Evolutionary conservation across 2,888 invertebrate species (phyloP), one percentile per base, ranked within the genome.

Genomic region (Creontiades dilutus): DNA sequence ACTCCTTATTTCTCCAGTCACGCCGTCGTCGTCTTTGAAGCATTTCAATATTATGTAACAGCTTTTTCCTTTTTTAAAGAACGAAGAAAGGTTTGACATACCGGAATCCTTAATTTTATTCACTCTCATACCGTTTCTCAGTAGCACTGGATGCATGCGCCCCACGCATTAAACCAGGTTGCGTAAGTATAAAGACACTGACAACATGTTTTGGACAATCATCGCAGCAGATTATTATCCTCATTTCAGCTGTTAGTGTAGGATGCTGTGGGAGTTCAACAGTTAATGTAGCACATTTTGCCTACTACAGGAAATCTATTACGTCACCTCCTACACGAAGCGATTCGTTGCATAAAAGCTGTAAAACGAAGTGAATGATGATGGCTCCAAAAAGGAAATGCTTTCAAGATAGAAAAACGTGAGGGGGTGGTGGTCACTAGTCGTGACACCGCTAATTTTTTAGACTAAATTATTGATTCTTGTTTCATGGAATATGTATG

Each of bases 11-110:
- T 23, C 68, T 23, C 68, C 23, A 11, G 68, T 23, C 68, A 68
- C 68, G 57, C 16, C 57, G 13, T 5, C 13, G 5, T 68, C 2
- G 12, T 9, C 68, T 12, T 68, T 68, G 23, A 23, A 7, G 68
- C 68, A 68, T 68, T 68, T 23, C 68, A 68, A 68, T 68, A 27
- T 68, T 68, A 27, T 68, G 23, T 68, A 68, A 68, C 68, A 61
- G n/a, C 61, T 2, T n/a, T 61, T n/a, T 61, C n/a, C 19, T 19
- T n/a, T 9, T 61, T 52, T 2, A 52, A 52, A 57, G 57, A 57
- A 5, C 19, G 7, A n/a, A 57, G n/a, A 57, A 57, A n/a, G 57
- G 7, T 57, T 57, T 57, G 2, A 14, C 5, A n/a, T 57, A 16
- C 57, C 57, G 57, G 57, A 57, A 57, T 16, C 16, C 57, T 57